These are phyloP conservation scores for Scaptomyza reducta DNA, from an alignment of 2,888 invertebrate species.

Conservation along the genomic window DNA sequence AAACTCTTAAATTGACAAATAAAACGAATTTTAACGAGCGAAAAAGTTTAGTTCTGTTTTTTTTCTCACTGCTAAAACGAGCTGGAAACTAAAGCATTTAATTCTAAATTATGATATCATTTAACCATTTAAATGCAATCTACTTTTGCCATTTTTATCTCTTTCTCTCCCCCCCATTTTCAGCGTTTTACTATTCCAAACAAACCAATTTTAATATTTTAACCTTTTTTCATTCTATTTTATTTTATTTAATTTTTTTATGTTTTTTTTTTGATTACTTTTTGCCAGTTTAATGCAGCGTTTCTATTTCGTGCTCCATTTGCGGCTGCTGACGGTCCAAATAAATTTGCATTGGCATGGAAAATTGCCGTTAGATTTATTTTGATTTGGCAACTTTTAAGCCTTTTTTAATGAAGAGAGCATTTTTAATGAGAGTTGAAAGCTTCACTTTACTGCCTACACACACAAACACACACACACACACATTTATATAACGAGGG, in stretches of 20 bases:
- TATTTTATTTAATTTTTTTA: constrained; percentile 4
- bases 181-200: not conserved
- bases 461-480: too few species aligned
- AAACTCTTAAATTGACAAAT: not conserved
- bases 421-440: constrained; percentile 50
- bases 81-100: constrained; percentile 19
- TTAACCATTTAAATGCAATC: constrained; percentile 11
- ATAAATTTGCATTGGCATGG: constrained; percentile 40
- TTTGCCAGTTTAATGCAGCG: constrained; percentile 30
- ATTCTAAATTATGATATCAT: constrained; percentile 17
- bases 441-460: constrained; percentile 7
- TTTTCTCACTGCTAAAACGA: constrained; percentile 1
- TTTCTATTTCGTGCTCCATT: constrained; percentile 26
- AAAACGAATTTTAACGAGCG: not conserved
- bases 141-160: not conserved
- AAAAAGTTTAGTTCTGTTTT: not conserved
- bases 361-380: constrained; percentile 30
- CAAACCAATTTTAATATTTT: constrained; percentile 30
- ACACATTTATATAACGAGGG: constrained; percentile 23
- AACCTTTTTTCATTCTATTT: constrained; percentile 6
- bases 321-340: constrained; percentile 15
- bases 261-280: constrained; percentile 8
- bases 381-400: constrained; percentile 58
- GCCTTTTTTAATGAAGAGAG: constrained; percentile 64
- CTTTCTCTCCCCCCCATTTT: not conserved